Percentiles rank a stretch among this genome's conserved stretches.
Conservation (phyloP, 2,113 vertebrate genomes). For the Gallinago media region DNA sequence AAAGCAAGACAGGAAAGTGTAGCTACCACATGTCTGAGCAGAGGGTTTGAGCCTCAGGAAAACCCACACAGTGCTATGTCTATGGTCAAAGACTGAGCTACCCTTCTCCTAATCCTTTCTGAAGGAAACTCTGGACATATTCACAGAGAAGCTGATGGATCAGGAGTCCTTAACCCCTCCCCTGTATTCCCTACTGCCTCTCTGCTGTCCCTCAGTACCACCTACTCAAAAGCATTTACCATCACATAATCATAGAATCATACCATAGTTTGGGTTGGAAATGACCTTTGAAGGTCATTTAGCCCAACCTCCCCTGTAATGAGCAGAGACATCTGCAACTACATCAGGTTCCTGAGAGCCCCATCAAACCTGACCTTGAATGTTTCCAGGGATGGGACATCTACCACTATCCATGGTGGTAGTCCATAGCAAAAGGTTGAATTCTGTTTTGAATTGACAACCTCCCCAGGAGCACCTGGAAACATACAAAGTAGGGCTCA, state of each 20-base stretch:
- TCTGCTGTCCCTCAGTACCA: not conserved
- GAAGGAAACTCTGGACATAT: not conserved
- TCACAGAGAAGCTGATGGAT: not conserved
- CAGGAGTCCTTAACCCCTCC: not conserved
- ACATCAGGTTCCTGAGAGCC: not conserved
- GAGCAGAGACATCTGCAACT: not conserved
- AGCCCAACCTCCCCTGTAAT: not conserved
- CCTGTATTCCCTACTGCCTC: not conserved
- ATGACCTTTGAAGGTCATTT: not conserved
- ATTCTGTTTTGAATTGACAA: not conserved
- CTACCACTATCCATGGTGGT: not conserved
- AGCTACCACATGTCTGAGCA: not conserved
- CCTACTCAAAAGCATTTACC: not conserved
- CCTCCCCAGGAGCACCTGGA: not conserved
- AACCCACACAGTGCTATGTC: not conserved
- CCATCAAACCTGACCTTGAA: not conserved
- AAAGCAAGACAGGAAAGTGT: not conserved
- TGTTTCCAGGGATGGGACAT: not conserved
- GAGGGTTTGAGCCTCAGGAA: not conserved
- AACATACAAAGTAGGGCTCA: not conserved
- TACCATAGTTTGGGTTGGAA: not conserved
- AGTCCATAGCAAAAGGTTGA: not conserved
- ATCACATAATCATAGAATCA: not conserved
- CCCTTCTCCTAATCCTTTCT: not conserved
- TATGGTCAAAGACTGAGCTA: not conserved